Evolutionary conservation across 2,888 invertebrate species (phyloP).

Genomic region (Gerris lacustris): DNA sequence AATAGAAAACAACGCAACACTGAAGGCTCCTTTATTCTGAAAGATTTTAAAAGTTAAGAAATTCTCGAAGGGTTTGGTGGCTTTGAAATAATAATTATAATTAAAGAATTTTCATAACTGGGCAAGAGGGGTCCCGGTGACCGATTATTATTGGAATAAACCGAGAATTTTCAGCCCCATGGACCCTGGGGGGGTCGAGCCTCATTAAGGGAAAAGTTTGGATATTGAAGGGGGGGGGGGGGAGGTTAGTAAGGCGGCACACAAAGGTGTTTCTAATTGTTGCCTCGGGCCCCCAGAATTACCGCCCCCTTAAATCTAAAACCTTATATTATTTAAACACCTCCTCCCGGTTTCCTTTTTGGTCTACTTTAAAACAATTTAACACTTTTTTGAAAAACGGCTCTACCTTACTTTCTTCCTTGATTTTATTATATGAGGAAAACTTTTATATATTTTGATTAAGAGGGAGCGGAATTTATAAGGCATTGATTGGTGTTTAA

Average conservation of each 20-base stretch:
- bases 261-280: constrained; percentile 16
- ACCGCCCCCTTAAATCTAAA: neutral
- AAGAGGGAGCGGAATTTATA: too few species aligned
- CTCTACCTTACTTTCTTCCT: too few species aligned
- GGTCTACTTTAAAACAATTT: neutral
- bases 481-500: too few species aligned
- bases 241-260: neutral
- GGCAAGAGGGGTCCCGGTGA: neutral
- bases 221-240: too few species aligned
- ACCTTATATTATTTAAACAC: constrained; percentile 5
- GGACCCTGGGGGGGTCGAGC: neutral
- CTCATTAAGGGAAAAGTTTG: constrained; percentile 5
- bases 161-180: neutral
- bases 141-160: constrained; percentile 5
- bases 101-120: neutral
- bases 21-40: too few species aligned
- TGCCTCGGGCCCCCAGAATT: neutral
- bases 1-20: too few species aligned
- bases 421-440: too few species aligned
- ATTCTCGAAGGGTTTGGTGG: too few species aligned
- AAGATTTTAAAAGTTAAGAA: too few species aligned
- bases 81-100: neutral
- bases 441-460: too few species aligned
- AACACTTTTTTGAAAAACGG: neutral
- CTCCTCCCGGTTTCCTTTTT: neutral